phyloP scores from a whole-genome alignment of 2,888 invertebrate genomes.

The Plagiodera versicolora region DNA sequence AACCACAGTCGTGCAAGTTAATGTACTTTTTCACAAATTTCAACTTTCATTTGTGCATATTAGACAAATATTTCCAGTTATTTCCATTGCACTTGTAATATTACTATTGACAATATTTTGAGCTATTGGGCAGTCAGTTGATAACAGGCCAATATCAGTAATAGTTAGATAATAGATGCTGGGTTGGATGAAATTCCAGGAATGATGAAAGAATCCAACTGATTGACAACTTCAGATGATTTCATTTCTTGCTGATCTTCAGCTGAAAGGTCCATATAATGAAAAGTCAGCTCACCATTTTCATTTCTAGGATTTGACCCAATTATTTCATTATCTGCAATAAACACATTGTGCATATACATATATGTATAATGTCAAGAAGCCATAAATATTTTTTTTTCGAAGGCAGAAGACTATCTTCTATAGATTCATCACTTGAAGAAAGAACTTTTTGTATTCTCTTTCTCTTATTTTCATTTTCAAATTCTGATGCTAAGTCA shows the following conservation, averaged over 20 bases:
- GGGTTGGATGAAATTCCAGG: not conserved
- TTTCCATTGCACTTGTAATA: too few species aligned
- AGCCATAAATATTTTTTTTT: slow-evolving; percentile 3
- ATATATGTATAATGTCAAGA: slow-evolving; percentile 1
- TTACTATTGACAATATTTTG: not conserved
- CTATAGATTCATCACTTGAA: slow-evolving; percentile 18
- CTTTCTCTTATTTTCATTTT: slow-evolving; percentile 12
- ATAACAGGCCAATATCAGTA: slow-evolving; percentile 6
- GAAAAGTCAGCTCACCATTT: slow-evolving; percentile 11
- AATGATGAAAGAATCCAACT: slow-evolving; percentile 1
- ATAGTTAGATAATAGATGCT: not conserved
- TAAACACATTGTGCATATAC: slow-evolving; percentile 2
- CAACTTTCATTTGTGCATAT: too few species aligned
- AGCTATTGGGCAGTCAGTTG: not conserved
- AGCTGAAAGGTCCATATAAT: slow-evolving; percentile 2
- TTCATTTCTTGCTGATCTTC: slow-evolving; percentile 3
- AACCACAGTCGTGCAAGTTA: too few species aligned
- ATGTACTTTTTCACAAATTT: too few species aligned
- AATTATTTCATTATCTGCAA: slow-evolving; percentile 5
- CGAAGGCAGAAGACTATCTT: slow-evolving; percentile 8
- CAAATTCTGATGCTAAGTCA: slow-evolving; percentile 12
- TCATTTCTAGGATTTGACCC: not conserved
- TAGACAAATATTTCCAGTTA: too few species aligned
- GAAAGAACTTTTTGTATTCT: slow-evolving; percentile 19
- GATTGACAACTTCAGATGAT: not conserved